Conservation (phyloP, 2,888 invertebrate species). For the Linnaemya tessellans region DNA sequence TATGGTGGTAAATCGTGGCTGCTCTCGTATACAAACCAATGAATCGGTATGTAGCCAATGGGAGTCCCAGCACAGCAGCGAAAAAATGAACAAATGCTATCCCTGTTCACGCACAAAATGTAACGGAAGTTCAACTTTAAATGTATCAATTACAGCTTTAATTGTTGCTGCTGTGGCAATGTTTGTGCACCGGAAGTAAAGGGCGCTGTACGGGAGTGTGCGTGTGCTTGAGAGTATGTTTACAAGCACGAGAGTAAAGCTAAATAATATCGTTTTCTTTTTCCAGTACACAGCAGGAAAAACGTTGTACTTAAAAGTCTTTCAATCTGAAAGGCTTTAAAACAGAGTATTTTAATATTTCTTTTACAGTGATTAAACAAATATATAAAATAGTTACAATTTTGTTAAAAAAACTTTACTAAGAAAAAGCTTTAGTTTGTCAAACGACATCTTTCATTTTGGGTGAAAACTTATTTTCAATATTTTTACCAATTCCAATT, state of each 20-base stretch:
- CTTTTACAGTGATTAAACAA: background rate
- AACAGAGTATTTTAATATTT: slow-evolving; percentile 46
- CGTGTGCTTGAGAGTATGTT: background rate
- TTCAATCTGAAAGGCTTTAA: slow-evolving; percentile 18
- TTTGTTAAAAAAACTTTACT: background rate
- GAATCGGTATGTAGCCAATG: slow-evolving; percentile 77
- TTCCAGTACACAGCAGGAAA: background rate
- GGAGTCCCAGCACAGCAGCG: slow-evolving; percentile 64
- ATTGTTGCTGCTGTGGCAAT: slow-evolving; percentile 77
- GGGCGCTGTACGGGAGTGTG: background rate
- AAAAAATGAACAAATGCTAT: slow-evolving; percentile 75
- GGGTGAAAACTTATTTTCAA: no score
- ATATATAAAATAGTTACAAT: background rate
- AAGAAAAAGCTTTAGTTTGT: background rate
- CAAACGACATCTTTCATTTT: background rate
- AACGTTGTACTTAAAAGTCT: slow-evolving; percentile 33
- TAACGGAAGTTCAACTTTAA: slow-evolving; percentile 78
- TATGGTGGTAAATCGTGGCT: slow-evolving; percentile 77
- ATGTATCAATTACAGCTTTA: slow-evolving; percentile 76
- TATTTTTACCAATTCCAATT: no score
- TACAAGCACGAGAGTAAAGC: slow-evolving; percentile 3
- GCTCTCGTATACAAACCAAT: slow-evolving; percentile 76
- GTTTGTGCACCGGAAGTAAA: slow-evolving; percentile 73
- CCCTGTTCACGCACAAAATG: slow-evolving; percentile 78
- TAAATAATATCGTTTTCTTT: background rate